These are phyloP conservation scores for Melipona beecheii DNA, from an alignment of 2,888 invertebrate species.

Conservation along the genomic window DNA sequence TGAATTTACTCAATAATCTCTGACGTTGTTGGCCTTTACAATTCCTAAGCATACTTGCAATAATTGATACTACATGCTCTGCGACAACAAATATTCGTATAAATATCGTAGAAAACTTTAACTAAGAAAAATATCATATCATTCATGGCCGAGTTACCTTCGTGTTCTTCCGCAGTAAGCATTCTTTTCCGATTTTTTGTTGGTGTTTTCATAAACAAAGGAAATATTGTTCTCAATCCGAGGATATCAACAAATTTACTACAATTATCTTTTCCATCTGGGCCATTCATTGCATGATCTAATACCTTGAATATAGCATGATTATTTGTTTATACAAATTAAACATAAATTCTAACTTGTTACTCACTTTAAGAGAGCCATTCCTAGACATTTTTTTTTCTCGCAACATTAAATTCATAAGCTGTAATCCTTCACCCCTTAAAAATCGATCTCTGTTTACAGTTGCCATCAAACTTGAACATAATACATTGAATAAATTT, in stretches of 20 bases:
- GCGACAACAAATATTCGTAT: slow-evolving; percentile 20
- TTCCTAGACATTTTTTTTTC: slow-evolving; percentile 98
- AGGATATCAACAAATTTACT: slow-evolving; percentile 99
- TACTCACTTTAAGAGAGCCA: slow-evolving; percentile 93
- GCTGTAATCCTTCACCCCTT: slow-evolving; percentile 97
- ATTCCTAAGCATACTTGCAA: slow-evolving; percentile 96
- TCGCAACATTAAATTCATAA: slow-evolving; percentile 99
- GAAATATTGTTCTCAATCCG: slow-evolving; percentile 97
- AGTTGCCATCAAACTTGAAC: slow-evolving; percentile 95
- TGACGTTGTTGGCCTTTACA: slow-evolving; percentile 96
- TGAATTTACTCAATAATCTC: slow-evolving; percentile 96
- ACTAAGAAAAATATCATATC: not conserved
- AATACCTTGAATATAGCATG: slow-evolving; percentile 85
- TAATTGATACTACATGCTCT: slow-evolving; percentile 97
- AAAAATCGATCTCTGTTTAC: slow-evolving; percentile 96
- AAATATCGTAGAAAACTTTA: not conserved
- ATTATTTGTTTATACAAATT: slow-evolving; percentile 3
- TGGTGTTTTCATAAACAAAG: slow-evolving; percentile 99
- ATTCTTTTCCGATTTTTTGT: slow-evolving; percentile 92
- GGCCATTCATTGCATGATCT: slow-evolving; percentile 98
- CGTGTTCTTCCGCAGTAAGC: slow-evolving; percentile 94
- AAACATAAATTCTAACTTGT: not conserved
- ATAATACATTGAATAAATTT: slow-evolving; percentile 97
- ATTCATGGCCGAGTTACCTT: slow-evolving; percentile 85
- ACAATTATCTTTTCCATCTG: slow-evolving; percentile 97